Evolutionary conservation across 2,888 invertebrate species (phyloP), one percentile per base, ranked within the genome.

Genomic region (Himalopsyche japonica): DNA sequence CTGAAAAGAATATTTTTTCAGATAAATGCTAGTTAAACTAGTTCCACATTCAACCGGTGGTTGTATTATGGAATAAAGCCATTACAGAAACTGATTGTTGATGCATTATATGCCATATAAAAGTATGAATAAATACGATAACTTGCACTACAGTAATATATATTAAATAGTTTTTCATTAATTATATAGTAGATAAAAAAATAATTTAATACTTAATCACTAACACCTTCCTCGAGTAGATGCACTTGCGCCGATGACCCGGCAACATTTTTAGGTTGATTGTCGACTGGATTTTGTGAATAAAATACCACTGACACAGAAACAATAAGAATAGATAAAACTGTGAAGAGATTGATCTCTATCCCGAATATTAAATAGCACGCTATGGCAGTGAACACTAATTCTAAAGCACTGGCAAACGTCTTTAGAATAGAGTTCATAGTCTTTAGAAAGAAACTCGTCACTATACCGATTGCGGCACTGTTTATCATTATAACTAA

Each of bases 351-450:
- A 89, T 97, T 95, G 87, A 98, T 96, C 3, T 96, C 94, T 90
- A 98, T 98, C 87, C 94, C 94, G 90, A 98, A 98, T 79, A 98
- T 90, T 79, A 97, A 89, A 93, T 96, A 97, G 88, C 97, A 97
- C 0, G 98, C 92, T 18, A 98, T 92, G 0, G 98, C 98, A 0
- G 98, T 98, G 88, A 98, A 96, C 82, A 98, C 93, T 47, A 98
- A 91, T 89, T 98, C 98, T 88, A 98, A 91, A 18, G 98, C 98
- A 91, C 98, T 97, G 0, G 98, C 98, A 91, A 98, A 98, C 0
- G 98, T 98, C 92, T 99, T 98, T 82, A 98, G 92, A 89, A 99
- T 98, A 0, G 98, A 98, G 90, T 98, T 98, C 88, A 98, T 93
- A 88, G 96, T 97, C 90, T 97, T 97, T 32, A 99, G 92, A 89